phyloP scores from a whole-genome alignment of 2,113 vertebrate species.

The Sterrhoptilus dennistouni region DNA sequence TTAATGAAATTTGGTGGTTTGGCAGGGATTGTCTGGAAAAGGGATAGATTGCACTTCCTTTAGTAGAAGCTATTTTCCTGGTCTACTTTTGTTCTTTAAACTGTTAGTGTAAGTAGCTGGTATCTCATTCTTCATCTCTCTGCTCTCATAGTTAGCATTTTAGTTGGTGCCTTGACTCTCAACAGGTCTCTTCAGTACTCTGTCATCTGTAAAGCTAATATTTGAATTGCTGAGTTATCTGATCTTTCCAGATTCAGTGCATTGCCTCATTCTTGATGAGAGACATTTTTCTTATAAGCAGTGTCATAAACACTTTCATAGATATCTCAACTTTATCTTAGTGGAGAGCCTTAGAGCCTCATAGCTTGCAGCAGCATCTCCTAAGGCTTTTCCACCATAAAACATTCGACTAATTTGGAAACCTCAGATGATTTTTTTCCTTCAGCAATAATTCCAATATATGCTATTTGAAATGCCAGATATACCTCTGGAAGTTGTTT shows the following conservation, averaged over 20 bases:
- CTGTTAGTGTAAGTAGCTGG: neutral
- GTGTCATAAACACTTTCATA: neutral
- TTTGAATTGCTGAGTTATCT: neutral
- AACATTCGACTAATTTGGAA: neutral
- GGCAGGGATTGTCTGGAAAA: neutral
- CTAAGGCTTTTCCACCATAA: neutral
- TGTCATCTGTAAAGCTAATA: neutral
- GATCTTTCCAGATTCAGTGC: neutral
- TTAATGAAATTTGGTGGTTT: neutral
- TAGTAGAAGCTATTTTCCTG: neutral
- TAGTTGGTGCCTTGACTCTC: neutral
- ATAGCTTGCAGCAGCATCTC: neutral
- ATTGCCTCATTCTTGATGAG: neutral
- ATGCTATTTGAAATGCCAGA: neutral
- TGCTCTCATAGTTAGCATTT: neutral
- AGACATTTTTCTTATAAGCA: neutral
- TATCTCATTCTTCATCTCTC: neutral
- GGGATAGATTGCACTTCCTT: neutral
- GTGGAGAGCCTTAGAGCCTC: neutral
- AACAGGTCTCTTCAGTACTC: neutral
- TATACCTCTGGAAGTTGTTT: neutral
- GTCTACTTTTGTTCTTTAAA: neutral
- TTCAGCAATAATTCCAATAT: neutral
- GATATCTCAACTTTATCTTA: neutral
- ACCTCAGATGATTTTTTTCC: neutral